These are phyloP conservation scores for Bos indicus DNA, from an alignment of 2,113 vertebrate genomes.

Conservation along the genomic window DNA sequence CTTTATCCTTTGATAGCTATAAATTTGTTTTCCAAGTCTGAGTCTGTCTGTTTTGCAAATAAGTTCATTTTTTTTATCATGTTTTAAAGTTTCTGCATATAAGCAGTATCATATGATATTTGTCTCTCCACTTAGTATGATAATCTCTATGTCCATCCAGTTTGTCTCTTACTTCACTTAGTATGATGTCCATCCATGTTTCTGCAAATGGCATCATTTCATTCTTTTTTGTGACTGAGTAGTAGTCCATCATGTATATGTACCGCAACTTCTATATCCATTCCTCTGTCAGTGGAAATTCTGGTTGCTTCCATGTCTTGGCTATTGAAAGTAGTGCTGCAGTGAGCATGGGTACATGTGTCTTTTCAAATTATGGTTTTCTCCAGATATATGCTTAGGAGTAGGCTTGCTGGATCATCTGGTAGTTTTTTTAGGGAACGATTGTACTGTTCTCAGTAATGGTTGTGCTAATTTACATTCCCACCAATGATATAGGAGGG, in stretches of 20 bases:
- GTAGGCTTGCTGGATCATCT: neutral
- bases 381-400: neutral
- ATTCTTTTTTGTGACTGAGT: neutral
- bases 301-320: neutral
- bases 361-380: neutral
- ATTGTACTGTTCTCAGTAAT: neutral
- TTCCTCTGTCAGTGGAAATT: neutral
- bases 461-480: neutral
- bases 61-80: neutral
- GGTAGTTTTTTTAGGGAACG: neutral
- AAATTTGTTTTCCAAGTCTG: neutral
- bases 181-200: neutral
- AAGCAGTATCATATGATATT: neutral
- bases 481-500: neutral
- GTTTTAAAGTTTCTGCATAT: neutral
- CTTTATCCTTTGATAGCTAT: neutral
- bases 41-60: neutral
- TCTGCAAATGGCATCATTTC: neutral
- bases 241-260: neutral
- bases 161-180: neutral
- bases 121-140: neutral
- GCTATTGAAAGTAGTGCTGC: neutral
- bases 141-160: neutral
- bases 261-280: neutral
- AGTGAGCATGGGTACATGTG: neutral